Conservation (phyloP, 2,888 invertebrate species). For the Diloba caeruleocephala region DNA sequence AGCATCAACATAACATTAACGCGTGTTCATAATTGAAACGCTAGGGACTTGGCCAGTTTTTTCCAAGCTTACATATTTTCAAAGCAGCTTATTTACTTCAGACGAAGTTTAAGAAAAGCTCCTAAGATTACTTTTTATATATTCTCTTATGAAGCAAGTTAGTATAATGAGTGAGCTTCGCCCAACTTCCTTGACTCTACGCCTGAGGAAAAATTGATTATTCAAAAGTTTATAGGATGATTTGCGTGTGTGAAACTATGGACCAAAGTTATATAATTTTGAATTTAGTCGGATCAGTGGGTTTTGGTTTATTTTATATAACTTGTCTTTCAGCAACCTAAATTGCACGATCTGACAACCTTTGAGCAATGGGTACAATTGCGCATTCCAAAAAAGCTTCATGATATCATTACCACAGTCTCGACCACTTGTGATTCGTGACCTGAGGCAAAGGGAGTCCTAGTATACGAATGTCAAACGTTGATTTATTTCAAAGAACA, state of each 20-base stretch:
- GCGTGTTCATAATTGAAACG: conserved; percentile 66
- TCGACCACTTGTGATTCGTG: too few relatives aligned
- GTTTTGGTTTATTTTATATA: too few relatives aligned
- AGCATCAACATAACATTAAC: conserved; percentile 66
- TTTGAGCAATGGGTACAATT: too few relatives aligned
- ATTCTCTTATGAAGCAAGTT: conserved; percentile 15
- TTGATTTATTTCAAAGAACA: conserved; percentile 50
- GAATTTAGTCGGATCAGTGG: conserved; percentile 1
- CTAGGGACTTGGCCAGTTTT: conserved; percentile 33
- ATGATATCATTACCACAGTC: too few relatives aligned
- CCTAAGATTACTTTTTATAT: conserved; percentile 1
- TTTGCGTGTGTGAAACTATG: not conserved
- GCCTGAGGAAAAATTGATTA: not conserved
- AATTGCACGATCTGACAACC: too few relatives aligned
- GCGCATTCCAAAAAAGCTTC: too few relatives aligned
- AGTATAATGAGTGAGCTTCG: conserved; percentile 7
- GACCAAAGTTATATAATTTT: conserved; percentile 4
- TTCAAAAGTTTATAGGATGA: not conserved
- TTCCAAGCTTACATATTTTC: conserved; percentile 14
- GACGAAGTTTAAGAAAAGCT: not conserved
- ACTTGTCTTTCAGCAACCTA: too few relatives aligned
- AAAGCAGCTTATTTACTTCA: conserved; percentile 14
- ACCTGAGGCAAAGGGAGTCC: too few relatives aligned
- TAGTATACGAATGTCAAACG: conserved; percentile 15
- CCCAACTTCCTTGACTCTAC: not conserved